Evolutionary conservation across 2,113 vertebrate species (phyloP), one percentile per base, ranked within the genome.

Genomic region (Sinosuthora webbiana): DNA sequence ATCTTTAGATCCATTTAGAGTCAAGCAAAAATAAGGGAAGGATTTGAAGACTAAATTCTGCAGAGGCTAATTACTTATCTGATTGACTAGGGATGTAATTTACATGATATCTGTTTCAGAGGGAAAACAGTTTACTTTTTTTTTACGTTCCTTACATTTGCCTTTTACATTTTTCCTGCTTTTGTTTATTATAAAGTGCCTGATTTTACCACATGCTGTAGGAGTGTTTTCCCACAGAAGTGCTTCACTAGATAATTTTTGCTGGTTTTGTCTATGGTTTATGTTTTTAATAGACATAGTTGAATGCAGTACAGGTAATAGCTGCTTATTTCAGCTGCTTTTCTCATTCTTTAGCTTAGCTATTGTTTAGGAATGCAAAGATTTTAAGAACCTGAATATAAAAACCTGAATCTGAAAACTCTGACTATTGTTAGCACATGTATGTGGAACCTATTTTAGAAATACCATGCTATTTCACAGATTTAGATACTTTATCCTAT

Each of bases 31-130:
- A 17, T 77, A 33, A 90, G 77, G 79, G 84, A 82, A 87, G 42
- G 31, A 71, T 95, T 91, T 84, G 86, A 89, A 94, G 95, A 95
- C 79, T 64, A 90, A 95, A 89, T 83, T 88, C 81, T 86, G 7
- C 42, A 23, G 64, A 92, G 70, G 47, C 59, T 75, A 94, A 88
- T 96, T 94, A 84, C 94, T 95, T 71, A 39, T 94, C 42, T 84
- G 56, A 39, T 62, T 89, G 50, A 74, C 69, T 63, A 20, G 23
- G 10, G 14, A 3, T 78, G 9, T 78, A 28, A 84, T 78, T 75
- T 67, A 56, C 22, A 24, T 41, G 30, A 39, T 56, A 21, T 4
- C 5, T 25, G 5, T 68, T 89, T 77, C 35, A 81, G 60, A 71
- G 28, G 8, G 39, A 62, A 92, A 82, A 84, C 20, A 1, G 7